Percentiles rank a stretch among this genome's conserved stretches.
phyloP scores from a whole-genome alignment of 2,113 vertebrate genomes.

The Copsychus sechellarum region DNA sequence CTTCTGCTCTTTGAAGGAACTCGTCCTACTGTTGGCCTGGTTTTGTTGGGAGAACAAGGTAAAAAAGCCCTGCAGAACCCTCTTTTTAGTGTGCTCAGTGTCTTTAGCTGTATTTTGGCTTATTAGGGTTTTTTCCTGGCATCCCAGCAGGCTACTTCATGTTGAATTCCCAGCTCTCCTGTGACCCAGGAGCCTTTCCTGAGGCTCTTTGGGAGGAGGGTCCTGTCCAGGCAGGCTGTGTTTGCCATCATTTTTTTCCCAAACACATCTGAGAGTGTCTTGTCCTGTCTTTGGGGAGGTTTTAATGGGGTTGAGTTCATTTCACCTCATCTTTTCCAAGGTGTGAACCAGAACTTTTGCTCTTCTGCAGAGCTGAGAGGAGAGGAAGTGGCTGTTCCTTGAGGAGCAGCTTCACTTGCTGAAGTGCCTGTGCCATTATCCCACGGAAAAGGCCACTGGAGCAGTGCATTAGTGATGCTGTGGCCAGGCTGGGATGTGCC shows the following conservation, averaged over 20 bases:
- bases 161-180: background rate
- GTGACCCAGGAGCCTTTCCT: background rate
- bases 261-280: background rate
- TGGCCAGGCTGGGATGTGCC: background rate
- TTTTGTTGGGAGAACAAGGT: background rate
- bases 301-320: background rate
- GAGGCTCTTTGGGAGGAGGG: background rate
- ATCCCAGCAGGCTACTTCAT: background rate
- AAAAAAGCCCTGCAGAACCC: background rate
- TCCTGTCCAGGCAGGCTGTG: background rate
- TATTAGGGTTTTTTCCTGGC: background rate
- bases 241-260: background rate
- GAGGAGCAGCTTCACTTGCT: background rate
- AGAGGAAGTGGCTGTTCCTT: background rate
- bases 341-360: background rate
- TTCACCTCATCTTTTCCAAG: conserved; percentile 3
- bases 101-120: background rate
- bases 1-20: background rate
- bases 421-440: background rate
- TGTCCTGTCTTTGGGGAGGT: background rate
- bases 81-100: background rate
- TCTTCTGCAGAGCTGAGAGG: background rate
- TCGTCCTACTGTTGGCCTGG: background rate
- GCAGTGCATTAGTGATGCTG: background rate
- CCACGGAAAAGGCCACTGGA: background rate